These are phyloP conservation scores for Tautogolabrus adspersus DNA, from an alignment of 2,113 vertebrate genomes.

Conservation along the genomic window DNA sequence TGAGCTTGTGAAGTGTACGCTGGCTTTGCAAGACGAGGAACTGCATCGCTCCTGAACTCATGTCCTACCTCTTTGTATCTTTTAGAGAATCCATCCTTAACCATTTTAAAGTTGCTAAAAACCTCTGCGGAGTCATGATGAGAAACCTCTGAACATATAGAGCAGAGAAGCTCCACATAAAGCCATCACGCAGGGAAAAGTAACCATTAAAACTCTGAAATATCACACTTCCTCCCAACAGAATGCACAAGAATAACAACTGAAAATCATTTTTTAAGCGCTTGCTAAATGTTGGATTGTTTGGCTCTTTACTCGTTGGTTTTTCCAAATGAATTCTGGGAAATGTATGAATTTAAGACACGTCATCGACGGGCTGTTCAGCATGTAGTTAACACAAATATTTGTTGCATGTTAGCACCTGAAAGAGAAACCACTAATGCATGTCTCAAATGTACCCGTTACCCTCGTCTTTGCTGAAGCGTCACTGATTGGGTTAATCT, in stretches of 20 bases:
- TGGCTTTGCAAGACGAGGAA: constrained; percentile 3
- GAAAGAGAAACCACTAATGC: constrained; percentile 48
- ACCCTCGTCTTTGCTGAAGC: neutral
- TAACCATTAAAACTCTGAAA: neutral
- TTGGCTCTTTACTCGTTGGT: too few species aligned
- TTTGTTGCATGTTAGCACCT: constrained; percentile 33
- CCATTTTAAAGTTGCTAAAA: neutral
- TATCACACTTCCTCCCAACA: too few species aligned
- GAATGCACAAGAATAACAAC: too few species aligned
- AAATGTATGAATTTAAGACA: too few species aligned
- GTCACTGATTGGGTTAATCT: constrained; percentile 21
- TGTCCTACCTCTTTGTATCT: neutral
- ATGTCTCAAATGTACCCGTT: neutral
- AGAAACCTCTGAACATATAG: neutral
- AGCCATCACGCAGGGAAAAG: neutral
- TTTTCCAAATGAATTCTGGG: too few species aligned
- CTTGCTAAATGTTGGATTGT: too few species aligned
- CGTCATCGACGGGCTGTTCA: neutral
- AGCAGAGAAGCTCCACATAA: too few species aligned
- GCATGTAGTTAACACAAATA: neutral
- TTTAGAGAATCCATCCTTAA: constrained; percentile 9
- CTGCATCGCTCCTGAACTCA: neutral
- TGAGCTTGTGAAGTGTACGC: neutral
- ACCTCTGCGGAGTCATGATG: neutral
- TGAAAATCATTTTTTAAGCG: too few species aligned